These are phyloP conservation scores for Platygyra sinensis DNA, from an alignment of 64 coral and sea anemone species.

Conservation along the genomic window DNA sequence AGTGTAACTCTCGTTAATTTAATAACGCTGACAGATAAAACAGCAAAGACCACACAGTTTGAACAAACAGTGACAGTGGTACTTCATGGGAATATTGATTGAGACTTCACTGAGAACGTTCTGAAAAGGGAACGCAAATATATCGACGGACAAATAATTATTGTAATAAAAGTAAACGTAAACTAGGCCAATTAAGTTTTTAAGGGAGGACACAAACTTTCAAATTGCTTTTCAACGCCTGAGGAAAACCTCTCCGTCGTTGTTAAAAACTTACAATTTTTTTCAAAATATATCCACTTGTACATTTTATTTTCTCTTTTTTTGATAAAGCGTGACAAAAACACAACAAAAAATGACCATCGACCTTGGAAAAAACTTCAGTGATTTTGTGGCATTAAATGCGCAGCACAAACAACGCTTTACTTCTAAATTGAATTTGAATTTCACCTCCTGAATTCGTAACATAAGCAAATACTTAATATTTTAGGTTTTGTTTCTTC, in stretches of 20 bases:
- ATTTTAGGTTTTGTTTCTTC: conserved; percentile 12
- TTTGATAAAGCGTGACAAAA: background rate
- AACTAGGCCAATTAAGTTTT: conserved; percentile 55
- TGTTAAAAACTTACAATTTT: background rate
- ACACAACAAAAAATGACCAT: background rate
- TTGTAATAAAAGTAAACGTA: conserved; percentile 36
- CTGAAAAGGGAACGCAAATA: background rate
- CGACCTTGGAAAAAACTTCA: background rate
- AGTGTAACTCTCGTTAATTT: background rate
- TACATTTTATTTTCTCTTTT: background rate
- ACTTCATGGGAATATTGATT: background rate
- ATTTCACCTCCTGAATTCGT: background rate
- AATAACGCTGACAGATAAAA: background rate
- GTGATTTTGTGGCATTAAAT: background rate
- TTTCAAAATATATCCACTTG: background rate
- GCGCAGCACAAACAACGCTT: background rate
- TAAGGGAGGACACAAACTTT: conserved; percentile 36
- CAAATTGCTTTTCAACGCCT: conserved; percentile 36
- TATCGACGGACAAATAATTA: conserved; percentile 36
- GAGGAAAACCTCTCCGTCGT: background rate
- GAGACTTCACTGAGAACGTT: background rate
- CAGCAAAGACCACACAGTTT: background rate
- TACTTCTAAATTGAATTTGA: background rate
- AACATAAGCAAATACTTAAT: background rate
- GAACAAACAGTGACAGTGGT: background rate